Evolutionary conservation across 2,888 invertebrate genomes (phyloP).

Genomic region (Drosophila fungiperda): DNA sequence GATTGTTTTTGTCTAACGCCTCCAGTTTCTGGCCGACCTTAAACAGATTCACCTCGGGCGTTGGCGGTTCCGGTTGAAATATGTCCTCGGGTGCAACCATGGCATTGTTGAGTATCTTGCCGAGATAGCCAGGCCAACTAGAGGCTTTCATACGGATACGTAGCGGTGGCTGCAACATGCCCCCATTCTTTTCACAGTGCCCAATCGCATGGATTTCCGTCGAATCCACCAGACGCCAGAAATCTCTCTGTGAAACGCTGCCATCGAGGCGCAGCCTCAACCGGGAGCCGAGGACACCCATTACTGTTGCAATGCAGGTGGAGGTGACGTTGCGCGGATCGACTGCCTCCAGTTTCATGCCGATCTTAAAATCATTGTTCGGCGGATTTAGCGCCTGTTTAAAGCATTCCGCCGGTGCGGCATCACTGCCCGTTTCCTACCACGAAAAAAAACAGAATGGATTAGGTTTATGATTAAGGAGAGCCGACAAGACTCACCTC

Average conservation of each 20-base stretch:
- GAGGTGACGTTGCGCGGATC: constrained; percentile 98
- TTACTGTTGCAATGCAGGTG: constrained; percentile 98
- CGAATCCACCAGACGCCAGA: constrained; percentile 98
- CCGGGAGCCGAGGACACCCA: constrained; percentile 95
- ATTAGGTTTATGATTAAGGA: background rate
- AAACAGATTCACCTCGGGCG: too few relatives aligned
- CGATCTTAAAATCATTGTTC: constrained; percentile 95
- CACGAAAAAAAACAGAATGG: constrained; percentile 45
- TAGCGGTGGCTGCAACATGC: constrained; percentile 97
- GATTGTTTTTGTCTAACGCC: constrained; percentile 98
- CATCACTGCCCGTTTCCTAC: constrained; percentile 90
- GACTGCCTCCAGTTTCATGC: constrained; percentile 97
- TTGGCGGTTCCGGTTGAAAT: constrained; percentile 95
- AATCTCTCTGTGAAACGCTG: constrained; percentile 98
- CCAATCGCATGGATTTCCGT: constrained; percentile 97
- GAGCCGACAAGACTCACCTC: constrained; percentile 67
- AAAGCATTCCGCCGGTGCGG: constrained; percentile 95
- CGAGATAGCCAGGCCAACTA: constrained; percentile 97
- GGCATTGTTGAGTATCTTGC: constrained; percentile 96
- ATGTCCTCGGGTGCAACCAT: constrained; percentile 95
- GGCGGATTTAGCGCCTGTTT: constrained; percentile 94
- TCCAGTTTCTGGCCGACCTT: constrained; percentile 97
- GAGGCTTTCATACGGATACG: constrained; percentile 98
- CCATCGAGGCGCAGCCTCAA: constrained; percentile 96
- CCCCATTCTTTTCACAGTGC: constrained; percentile 96